Conservation (phyloP, 2,797 vertebrate genomes). For the Coilia nasus region DNA sequence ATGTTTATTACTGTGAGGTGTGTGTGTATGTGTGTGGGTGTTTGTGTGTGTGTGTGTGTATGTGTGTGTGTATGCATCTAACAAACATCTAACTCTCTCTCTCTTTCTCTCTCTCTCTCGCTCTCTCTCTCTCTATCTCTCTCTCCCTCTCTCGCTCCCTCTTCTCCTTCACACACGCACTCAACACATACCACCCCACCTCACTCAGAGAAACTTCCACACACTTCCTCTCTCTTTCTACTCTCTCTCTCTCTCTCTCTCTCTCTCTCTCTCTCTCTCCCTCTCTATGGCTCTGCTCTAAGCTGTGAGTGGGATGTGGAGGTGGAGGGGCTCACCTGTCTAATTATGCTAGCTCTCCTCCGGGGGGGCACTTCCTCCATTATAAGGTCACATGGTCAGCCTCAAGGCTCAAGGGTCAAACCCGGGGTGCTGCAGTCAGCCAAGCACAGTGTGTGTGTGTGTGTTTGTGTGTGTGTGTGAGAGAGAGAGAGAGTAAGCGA, state of each 20-base stretch:
- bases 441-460: neutral
- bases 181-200: too few relatives aligned
- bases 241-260: neutral
- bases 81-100: neutral
- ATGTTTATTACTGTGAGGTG: too few relatives aligned
- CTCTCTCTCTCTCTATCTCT: neutral
- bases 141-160: too few relatives aligned
- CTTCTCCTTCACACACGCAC: too few relatives aligned
- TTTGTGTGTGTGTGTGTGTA: too few relatives aligned
- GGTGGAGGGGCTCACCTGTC: too few relatives aligned
- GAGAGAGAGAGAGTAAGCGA: too few relatives aligned
- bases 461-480: too few relatives aligned
- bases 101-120: neutral
- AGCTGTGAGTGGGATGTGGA: too few relatives aligned
- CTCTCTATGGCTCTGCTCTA: too few relatives aligned
- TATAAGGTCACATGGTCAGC: neutral
- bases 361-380: neutral
- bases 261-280: neutral
- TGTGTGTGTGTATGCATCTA: neutral
- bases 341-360: neutral
- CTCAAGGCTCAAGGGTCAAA: conserved; percentile 8
- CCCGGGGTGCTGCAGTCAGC: neutral
- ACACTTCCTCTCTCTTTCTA: neutral
- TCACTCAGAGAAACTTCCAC: too few relatives aligned
- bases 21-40: too few relatives aligned